Percentiles rank a stretch among this genome's conserved stretches.
phyloP scores from a whole-genome alignment of 2,113 vertebrate genomes.

The Cochlearius cochlearius region DNA sequence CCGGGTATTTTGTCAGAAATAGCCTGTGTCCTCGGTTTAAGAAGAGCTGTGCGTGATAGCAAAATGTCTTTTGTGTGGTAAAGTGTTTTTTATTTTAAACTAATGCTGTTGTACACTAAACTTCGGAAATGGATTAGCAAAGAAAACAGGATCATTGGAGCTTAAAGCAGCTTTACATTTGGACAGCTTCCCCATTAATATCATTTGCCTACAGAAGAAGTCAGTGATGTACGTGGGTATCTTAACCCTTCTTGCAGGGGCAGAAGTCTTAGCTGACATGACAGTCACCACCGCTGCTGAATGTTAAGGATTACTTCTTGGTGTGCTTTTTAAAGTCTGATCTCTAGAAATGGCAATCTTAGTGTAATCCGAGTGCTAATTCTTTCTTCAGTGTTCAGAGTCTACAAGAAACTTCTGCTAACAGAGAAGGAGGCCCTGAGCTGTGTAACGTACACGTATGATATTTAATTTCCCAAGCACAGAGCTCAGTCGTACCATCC shows the following conservation, averaged over 20 bases:
- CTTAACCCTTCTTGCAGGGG: not conserved
- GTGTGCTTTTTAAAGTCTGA: not conserved
- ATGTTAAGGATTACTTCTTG: not conserved
- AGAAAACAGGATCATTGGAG: not conserved
- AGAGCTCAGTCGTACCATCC: not conserved
- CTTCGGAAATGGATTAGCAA: not conserved
- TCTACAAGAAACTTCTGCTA: not conserved
- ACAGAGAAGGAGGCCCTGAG: not conserved
- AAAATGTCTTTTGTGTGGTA: not conserved
- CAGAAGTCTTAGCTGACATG: not conserved
- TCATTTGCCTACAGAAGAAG: not conserved
- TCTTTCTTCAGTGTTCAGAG: not conserved
- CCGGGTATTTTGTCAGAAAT: not conserved
- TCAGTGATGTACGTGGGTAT: not conserved
- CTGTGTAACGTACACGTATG: not conserved
- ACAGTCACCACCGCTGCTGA: not conserved
- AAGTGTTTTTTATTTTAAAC: not conserved
- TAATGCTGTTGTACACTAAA: not conserved
- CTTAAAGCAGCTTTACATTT: not conserved
- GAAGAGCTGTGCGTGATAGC: not conserved
- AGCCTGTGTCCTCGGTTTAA: not conserved
- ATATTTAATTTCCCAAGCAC: not conserved
- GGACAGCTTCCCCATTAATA: not conserved
- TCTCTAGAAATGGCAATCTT: not conserved
- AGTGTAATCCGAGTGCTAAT: not conserved